A percentile compares a stretch with the other conserved stretches of the same genome.
phyloP scores from a whole-genome alignment of 2,888 invertebrate species.

The Emmelina monodactyla region DNA sequence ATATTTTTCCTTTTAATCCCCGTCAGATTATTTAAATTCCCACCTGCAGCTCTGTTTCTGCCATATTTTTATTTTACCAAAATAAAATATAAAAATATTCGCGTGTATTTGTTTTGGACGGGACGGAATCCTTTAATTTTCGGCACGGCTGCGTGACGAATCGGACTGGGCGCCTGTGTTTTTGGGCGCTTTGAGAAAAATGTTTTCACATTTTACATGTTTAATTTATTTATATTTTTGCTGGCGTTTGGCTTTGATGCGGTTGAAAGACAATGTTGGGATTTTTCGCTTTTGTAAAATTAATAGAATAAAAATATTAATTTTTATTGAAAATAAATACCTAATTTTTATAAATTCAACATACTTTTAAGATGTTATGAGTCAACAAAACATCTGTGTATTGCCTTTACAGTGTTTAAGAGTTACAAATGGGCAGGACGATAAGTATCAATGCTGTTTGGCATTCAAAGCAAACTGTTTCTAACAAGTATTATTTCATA shows the following conservation, averaged over 20 bases:
- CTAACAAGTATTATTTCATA: too few relatives aligned
- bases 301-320: too few relatives aligned
- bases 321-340: too few relatives aligned
- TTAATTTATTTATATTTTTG: constrained; percentile 25
- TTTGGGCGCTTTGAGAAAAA: constrained; percentile 47
- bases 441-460: too few relatives aligned
- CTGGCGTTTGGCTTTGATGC: not conserved
- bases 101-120: constrained; percentile 63
- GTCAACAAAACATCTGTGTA: too few relatives aligned
- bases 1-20: constrained; percentile 65
- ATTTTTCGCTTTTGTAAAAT: too few relatives aligned
- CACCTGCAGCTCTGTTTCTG: constrained; percentile 52
- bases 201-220: constrained; percentile 38
- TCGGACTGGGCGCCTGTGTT: constrained; percentile 35
- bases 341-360: too few relatives aligned
- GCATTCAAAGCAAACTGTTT: too few relatives aligned
- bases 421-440: too few relatives aligned
- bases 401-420: too few relatives aligned
- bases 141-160: constrained; percentile 51
- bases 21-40: constrained; percentile 67
- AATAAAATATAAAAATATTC: constrained; percentile 64
- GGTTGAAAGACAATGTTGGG: too few relatives aligned
- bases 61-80: constrained; percentile 53
- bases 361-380: too few relatives aligned
- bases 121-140: constrained; percentile 62